Percentiles rank a stretch among this genome's conserved stretches.
phyloP scores from a whole-genome alignment of 1,140 invertebrate genomes.

The Ylistrum balloti region DNA sequence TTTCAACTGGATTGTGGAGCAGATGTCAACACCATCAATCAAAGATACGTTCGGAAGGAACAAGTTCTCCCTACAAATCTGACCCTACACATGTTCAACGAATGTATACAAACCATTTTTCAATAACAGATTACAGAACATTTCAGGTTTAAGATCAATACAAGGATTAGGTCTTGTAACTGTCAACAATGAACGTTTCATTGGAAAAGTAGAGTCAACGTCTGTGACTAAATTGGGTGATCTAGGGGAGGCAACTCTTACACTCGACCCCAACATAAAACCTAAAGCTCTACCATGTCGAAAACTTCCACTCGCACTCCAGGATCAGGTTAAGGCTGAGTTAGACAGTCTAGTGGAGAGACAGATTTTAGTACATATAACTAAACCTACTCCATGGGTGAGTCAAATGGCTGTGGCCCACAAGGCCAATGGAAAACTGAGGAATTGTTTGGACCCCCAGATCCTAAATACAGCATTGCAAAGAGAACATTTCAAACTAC shows the following conservation, averaged over 20 bases:
- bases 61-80: constrained; percentile 41
- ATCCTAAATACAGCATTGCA: constrained; percentile 65
- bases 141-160: constrained; percentile 45
- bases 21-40: constrained; percentile 28
- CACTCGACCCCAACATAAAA: constrained; percentile 10
- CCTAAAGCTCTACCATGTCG: constrained; percentile 48
- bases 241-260: constrained; percentile 51
- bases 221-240: constrained; percentile 45
- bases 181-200: constrained; percentile 47
- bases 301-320: constrained; percentile 49
- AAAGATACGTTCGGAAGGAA: constrained; percentile 44
- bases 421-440: constrained; percentile 48
- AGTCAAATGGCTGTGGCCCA: constrained; percentile 61
- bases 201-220: constrained; percentile 42
- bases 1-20: constrained; percentile 49
- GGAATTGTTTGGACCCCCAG: constrained; percentile 68
- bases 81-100: constrained; percentile 44
- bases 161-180: constrained; percentile 46
- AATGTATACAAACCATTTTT: constrained; percentile 50
- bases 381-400: constrained; percentile 64
- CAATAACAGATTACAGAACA: constrained; percentile 40
- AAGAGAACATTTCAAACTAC: constrained; percentile 64
- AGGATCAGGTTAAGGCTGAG: constrained; percentile 55
- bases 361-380: constrained; percentile 51
- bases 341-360: constrained; percentile 51